Conservation (phyloP, 2,113 vertebrate species). For the Uria aalge region DNA sequence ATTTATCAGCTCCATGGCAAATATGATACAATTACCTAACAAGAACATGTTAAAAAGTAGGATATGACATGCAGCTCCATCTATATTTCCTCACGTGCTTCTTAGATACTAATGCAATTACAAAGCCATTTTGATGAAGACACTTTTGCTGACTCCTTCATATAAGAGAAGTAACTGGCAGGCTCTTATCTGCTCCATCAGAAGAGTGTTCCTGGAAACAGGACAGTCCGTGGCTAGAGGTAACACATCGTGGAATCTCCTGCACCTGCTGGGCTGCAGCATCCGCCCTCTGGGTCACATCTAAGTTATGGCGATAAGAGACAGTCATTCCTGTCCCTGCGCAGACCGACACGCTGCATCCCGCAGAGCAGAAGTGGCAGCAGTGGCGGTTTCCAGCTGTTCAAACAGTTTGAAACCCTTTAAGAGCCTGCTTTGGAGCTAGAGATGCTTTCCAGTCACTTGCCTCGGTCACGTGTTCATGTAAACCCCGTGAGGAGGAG, state of each 20-base stretch:
- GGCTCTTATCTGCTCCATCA: conserved; percentile 37
- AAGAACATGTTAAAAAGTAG: background rate
- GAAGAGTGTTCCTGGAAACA: conserved; percentile 36
- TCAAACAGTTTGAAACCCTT: background rate
- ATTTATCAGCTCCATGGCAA: background rate
- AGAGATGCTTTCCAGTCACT: background rate
- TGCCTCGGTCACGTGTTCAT: background rate
- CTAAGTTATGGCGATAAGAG: background rate
- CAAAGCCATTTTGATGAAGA: background rate
- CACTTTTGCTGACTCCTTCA: background rate
- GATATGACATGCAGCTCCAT: background rate
- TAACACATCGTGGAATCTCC: conserved; percentile 7
- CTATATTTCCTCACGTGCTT: background rate
- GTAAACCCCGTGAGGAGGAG: background rate
- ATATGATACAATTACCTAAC: background rate
- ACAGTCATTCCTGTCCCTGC: background rate
- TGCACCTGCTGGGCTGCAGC: conserved; percentile 48
- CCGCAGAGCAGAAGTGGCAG: conserved; percentile 48
- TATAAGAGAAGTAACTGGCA: background rate
- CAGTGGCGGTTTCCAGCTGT: conserved; percentile 12
- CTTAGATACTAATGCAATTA: background rate
- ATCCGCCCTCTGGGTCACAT: background rate
- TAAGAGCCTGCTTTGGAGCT: background rate
- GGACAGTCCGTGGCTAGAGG: conserved; percentile 24
- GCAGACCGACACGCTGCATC: background rate